Evolutionary conservation across 1,140 invertebrate species (phyloP), one percentile per base, ranked within the genome.

Genomic region (Helicoverpa armigera): DNA sequence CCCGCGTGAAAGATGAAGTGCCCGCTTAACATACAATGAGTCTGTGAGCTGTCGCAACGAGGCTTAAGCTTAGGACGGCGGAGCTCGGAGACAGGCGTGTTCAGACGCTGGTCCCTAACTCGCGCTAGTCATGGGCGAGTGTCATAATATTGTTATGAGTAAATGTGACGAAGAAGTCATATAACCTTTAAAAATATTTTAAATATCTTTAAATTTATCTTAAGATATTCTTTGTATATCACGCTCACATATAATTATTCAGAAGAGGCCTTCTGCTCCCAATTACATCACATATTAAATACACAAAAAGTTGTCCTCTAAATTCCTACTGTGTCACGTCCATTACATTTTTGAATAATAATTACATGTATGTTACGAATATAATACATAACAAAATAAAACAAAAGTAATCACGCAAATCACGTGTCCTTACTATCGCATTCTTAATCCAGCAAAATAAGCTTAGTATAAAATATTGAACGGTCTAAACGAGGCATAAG

Each of bases 21-120:
- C 91, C 86, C 93, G 91, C 87, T 94, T 94, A 92, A 94, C 93
- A 94, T 94, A 94, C 93, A 94, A 94, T 94, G 91, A 93, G 88
- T 89, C 80, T 88, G 90, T 85, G 87, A 86, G 87, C 85, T 93
- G 91, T 90, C 90, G 92, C 89, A 94, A 94, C 82, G 81, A 76
- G 86, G 77, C 82, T 86, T 85, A 43, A 82, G 86, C 86, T 88
- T 85, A 86, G 87, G 86, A 87, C 86, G 83, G 85, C 83, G 85
- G 85, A 87, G 78, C 77, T 75, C 82, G 63, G 73, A 61, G 80
- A 83, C 78, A 82, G 67, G 79, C 73, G 58, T 69, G 82, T 87
- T 86, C 82, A 79, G 48, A 74, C 69, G 10, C 11, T 23, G 9
- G 35, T 11, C 29, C 29, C 81, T 80, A 80, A 90, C 87, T 91